Evolutionary conservation across 2,888 invertebrate genomes (phyloP), one percentile per base, ranked within the genome.

Genomic region (Drosophila meridionalis): DNA sequence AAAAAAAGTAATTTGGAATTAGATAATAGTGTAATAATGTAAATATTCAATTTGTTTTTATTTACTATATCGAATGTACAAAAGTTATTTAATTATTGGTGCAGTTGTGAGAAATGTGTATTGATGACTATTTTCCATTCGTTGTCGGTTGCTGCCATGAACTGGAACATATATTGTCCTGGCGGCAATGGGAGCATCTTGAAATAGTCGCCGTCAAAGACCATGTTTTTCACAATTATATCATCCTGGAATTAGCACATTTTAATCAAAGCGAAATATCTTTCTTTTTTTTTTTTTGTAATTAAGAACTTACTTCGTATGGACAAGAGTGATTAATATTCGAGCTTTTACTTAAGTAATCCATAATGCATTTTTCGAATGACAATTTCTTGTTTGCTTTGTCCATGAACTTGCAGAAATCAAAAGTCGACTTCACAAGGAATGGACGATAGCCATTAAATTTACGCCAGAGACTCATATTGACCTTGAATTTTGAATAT

Each of bases 251-350:
- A 52, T 20, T 0, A 5, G 6, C 3, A 20, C 20, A 20, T 11
- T 0, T 11, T 6, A 34, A 20, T 6, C 5, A 11, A 11, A 34
- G 0, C 6, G 4, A 30, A 20, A n/a, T 1, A 2, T 4, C 8
- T 6, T 14, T 30, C 6, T 28, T 30, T 6, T 34, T 20, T 20
- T 20, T 20, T 20, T 20, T 20, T 20, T 20, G 20, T 20, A 52
- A 4, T 6, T 6, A 11, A 1, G 2, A 9, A 34, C 52, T 34
- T 52, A 52, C 52, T 0, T 36, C n/a, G 38, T 73, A 73, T 0
- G 77, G 77, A 8, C 77, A 77, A 0, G 69, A 38, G 20, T 77
- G 73, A 56, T 78, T 67, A 0, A 77, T 0, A 34, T 76, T 76
- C 0, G 78, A 60, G 0, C 30, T n/a, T 0, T 8, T 7, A 2